Conservation (phyloP, 23 tunicate species). For the Ciona savignyi region DNA sequence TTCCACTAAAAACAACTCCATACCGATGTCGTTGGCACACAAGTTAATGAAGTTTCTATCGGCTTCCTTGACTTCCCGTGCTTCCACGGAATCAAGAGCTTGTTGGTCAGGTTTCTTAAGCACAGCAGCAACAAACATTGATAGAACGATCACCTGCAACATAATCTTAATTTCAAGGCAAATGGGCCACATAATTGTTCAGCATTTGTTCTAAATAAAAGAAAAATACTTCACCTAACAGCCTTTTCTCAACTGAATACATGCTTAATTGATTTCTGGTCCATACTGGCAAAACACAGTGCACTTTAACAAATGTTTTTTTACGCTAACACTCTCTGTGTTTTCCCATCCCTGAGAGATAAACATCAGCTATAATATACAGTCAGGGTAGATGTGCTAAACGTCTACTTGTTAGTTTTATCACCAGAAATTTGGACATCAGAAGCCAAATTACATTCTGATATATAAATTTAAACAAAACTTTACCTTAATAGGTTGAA, state of each 20-base stretch:
- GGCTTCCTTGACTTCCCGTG: conserved; percentile 69
- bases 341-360: too few species aligned
- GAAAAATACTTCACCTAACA: neutral
- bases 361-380: too few species aligned
- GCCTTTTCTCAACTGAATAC: too few species aligned
- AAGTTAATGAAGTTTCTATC: conserved; percentile 75
- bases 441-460: too few species aligned
- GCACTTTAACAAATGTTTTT: too few species aligned
- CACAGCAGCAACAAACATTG: conserved; percentile 84
- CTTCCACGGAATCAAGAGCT: conserved; percentile 68
- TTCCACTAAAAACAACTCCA: neutral
- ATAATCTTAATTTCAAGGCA: neutral
- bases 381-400: too few species aligned
- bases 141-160: conserved; percentile 56
- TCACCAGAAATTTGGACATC: too few species aligned
- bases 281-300: too few species aligned
- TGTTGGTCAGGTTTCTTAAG: conserved; percentile 78
- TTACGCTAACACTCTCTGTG: too few species aligned
- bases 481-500: conserved; percentile 85
- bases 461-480: too few species aligned
- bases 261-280: too few species aligned
- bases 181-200: neutral
- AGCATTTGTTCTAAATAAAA: neutral
- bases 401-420: too few species aligned
- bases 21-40: conserved; percentile 73